Base-by-base conservation (phyloP, 2,888 invertebrate genomes). In the Zele albiditarsus region DNA sequence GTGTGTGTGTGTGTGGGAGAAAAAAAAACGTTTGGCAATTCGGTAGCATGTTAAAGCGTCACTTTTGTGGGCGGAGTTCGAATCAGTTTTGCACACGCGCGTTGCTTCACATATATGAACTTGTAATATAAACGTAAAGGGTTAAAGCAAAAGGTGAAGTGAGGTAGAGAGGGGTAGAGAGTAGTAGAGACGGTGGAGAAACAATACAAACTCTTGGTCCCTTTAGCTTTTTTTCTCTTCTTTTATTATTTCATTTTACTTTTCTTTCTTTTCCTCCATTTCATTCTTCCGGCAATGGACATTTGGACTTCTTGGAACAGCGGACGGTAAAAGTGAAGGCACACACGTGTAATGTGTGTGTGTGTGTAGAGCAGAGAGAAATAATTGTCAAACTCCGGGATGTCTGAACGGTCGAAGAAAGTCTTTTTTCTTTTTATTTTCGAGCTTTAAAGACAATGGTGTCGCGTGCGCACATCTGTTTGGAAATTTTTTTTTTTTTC, bases 1-100 rank as follows among this genome's bases (percentile, higher is more conserved):
- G 33, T 33, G 3, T 33, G 33, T 33, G n/a, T 3, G 46, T 46
- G 0, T n/a, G n/a, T 3, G 3, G 4, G 46, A n/a, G n/a, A 8
- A 33, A 63, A 63, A 20, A 33, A 20, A 38, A 1, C 28, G 63
- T 66, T 66, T 66, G 66, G 66, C 23, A 63, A 20, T 63, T 60
- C 60, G 60, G 60, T 46, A 62, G 71, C 60, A 70, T 63, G 69
- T 75, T 49, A 33, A 67, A 72, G 77, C 78, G 76, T 75, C 68
- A 76, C 74, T 76, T 74, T 77, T 74, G 79, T 80, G 73, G 79
- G 79, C 79, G 79, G 78, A 78, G 79, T 78, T 77, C 58, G 75
- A 53, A 23, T 53, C 53, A 53, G 69, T 70, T 67, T 60, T 53
- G 63, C 60, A 68, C 76, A 71, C 68, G 68, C 69, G 71, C 72